A percentile compares a stretch with the other conserved stretches of the same genome.
phyloP scores from a whole-genome alignment of 1,140 invertebrate species.

The Danaus melanippus region DNA sequence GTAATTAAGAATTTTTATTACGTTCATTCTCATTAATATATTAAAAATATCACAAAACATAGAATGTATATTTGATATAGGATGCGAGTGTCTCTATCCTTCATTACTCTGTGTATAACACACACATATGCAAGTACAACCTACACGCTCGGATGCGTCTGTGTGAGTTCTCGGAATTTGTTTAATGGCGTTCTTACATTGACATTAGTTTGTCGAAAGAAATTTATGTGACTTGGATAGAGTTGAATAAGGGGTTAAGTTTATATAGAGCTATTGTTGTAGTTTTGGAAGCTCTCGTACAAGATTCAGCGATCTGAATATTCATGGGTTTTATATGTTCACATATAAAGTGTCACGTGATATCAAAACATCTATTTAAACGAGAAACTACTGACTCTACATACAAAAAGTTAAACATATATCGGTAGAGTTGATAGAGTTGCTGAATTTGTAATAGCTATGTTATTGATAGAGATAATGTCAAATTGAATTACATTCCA shows the following conservation, averaged over 20 bases:
- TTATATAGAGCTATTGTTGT: constrained; percentile 53
- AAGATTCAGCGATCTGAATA: constrained; percentile 24
- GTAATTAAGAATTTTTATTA: background rate
- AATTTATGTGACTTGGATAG: constrained; percentile 67
- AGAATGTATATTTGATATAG: background rate
- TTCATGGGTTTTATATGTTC: constrained; percentile 27
- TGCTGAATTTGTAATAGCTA: background rate
- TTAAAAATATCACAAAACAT: background rate
- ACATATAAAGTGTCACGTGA: constrained; percentile 2
- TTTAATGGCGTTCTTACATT: constrained; percentile 70
- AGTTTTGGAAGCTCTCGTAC: constrained; percentile 34
- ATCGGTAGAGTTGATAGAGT: background rate
- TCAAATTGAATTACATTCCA: background rate
- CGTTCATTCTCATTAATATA: no score
- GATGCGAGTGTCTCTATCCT: constrained; percentile 4
- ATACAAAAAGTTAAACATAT: background rate
- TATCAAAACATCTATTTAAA: background rate
- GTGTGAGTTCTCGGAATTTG: constrained; percentile 61
- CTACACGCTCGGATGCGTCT: constrained; percentile 36
- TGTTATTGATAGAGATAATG: background rate
- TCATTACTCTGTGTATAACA: constrained; percentile 29
- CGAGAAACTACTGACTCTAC: background rate
- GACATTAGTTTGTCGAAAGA: constrained; percentile 70
- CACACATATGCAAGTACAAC: constrained; percentile 28
- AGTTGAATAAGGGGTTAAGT: constrained; percentile 65